These are phyloP conservation scores for Lithophane socia DNA, from an alignment of 2,888 invertebrate genomes.

Conservation along the genomic window DNA sequence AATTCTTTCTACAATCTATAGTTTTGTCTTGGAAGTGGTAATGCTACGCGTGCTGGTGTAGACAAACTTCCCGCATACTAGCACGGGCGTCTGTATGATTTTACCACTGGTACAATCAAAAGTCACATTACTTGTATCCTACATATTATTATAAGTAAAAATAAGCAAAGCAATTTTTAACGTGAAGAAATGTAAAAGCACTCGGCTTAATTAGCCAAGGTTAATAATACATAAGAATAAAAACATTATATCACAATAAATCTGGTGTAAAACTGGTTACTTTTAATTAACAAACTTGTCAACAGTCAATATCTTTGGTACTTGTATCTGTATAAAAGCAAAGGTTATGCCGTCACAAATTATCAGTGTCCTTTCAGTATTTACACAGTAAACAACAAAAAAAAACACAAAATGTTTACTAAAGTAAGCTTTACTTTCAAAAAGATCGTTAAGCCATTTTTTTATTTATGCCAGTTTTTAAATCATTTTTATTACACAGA, in stretches of 20 bases:
- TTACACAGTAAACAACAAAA: slow-evolving; percentile 7
- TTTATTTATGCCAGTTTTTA: neutral
- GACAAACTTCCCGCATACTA: neutral
- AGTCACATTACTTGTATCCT: neutral
- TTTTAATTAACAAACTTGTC: slow-evolving; percentile 8
- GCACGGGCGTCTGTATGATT: neutral
- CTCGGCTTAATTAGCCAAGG: slow-evolving; percentile 22
- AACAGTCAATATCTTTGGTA: neutral
- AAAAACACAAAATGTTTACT: slow-evolving; percentile 22
- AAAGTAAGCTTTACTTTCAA: slow-evolving; percentile 26
- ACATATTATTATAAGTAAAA: too few relatives aligned
- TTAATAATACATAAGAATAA: neutral
- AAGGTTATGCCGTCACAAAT: neutral
- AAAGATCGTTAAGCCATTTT: neutral
- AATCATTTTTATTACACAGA: slow-evolving; percentile 4
- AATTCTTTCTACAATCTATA: neutral
- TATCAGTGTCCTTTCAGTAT: slow-evolving; percentile 26
- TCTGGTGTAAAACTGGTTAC: slow-evolving; percentile 32
- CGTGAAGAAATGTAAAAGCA: slow-evolving; percentile 25
- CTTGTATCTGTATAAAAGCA: slow-evolving; percentile 25
- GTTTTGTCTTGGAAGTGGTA: neutral
- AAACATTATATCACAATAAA: slow-evolving; percentile 15
- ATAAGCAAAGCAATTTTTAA: too few relatives aligned
- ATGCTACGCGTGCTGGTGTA: neutral
- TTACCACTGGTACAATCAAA: neutral